A percentile compares a stretch with the other conserved stretches of the same genome.
Conservation (phyloP, 2,113 vertebrate species). For the Cynopterus brachyotis region DNA sequence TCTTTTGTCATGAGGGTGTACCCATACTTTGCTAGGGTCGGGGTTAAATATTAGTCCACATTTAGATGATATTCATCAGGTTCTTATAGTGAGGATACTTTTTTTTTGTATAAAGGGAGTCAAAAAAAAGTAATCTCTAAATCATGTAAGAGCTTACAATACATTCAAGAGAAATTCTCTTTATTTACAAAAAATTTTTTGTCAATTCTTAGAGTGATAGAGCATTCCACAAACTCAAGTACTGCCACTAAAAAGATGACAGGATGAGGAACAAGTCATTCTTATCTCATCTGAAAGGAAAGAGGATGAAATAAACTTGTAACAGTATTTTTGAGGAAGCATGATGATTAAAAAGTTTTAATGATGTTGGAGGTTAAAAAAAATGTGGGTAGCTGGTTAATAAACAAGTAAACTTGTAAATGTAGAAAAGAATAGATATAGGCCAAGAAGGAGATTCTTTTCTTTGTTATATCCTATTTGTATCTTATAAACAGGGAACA, state of each 20-base stretch:
- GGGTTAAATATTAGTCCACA: neutral
- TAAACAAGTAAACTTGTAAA: neutral
- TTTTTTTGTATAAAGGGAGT: neutral
- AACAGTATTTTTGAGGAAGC: neutral
- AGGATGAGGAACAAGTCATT: neutral
- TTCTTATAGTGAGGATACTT: neutral
- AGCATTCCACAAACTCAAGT: neutral
- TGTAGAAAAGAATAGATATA: neutral
- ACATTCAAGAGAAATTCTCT: neutral
- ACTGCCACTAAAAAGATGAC: neutral
- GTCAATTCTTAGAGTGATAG: neutral
- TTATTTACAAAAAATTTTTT: conserved; percentile 5
- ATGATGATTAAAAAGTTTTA: neutral
- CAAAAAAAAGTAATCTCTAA: neutral
- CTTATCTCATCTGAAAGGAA: neutral
- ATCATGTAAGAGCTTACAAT: neutral
- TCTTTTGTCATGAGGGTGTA: neutral
- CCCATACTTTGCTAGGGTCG: neutral
- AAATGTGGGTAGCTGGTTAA: neutral
- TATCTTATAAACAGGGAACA: neutral
- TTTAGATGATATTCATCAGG: neutral
- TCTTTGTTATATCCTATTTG: neutral
- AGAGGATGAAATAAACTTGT: neutral
- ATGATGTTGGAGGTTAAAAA: neutral
- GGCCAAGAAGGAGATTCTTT: neutral